Conservation (phyloP, 2,113 vertebrate genomes). For the Mormyrus iriodes region DNA sequence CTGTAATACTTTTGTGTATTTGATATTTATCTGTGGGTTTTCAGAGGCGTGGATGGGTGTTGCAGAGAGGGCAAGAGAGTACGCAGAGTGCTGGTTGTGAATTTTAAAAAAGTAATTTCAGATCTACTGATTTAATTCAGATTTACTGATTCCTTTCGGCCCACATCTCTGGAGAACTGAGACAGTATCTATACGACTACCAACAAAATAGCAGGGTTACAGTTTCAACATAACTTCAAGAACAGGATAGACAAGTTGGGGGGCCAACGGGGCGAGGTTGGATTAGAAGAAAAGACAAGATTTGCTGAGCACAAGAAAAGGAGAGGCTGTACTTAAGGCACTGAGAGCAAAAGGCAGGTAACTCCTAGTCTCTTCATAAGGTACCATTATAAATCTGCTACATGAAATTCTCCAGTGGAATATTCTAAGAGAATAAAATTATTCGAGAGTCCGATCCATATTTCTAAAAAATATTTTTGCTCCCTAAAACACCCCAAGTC, state of each 20-base stretch:
- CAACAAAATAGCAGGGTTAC: background rate
- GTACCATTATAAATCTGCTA: background rate
- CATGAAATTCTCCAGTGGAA: background rate
- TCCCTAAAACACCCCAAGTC: slow-evolving; percentile 27
- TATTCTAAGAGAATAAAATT: background rate
- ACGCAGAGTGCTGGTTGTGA: background rate
- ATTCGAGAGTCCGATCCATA: slow-evolving; percentile 16
- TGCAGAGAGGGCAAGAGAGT: background rate
- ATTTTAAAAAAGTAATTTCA: background rate
- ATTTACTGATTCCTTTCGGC: background rate
- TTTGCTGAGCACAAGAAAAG: background rate
- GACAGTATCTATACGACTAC: background rate
- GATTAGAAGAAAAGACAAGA: background rate
- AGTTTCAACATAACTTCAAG: background rate
- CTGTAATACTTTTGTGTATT: background rate
- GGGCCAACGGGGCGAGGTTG: background rate
- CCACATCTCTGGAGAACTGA: background rate
- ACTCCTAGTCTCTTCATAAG: background rate
- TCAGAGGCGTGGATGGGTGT: background rate
- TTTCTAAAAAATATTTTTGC: slow-evolving; percentile 9
- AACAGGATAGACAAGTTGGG: background rate
- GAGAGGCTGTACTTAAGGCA: background rate
- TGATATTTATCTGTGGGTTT: background rate
- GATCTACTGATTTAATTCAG: background rate
- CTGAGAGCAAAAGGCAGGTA: background rate